These are phyloP conservation scores for Nomia melanderi DNA, from an alignment of 1,140 invertebrate species.

Conservation along the genomic window DNA sequence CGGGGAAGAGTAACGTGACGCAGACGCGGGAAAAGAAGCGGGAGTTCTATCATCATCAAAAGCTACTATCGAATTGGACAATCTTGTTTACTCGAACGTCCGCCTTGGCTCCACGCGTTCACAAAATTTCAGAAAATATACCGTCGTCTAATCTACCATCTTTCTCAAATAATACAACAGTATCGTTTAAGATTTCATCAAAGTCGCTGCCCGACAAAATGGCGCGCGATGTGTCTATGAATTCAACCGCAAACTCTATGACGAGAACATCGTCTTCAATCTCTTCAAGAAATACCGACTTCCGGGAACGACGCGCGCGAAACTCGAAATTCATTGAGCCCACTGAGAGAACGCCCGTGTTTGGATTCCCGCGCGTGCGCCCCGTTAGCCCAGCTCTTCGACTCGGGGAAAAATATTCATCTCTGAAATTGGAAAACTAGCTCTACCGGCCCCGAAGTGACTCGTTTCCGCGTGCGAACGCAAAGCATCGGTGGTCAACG, in stretches of 20 bases:
- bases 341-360: too few species aligned
- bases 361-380: neutral
- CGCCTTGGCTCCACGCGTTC: neutral
- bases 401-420: conserved; percentile 1
- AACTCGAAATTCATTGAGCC: too few species aligned
- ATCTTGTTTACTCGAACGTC: too few species aligned
- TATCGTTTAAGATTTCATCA: too few species aligned
- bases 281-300: too few species aligned
- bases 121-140: neutral
- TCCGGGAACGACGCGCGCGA: too few species aligned
- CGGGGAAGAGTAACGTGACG: neutral
- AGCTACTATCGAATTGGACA: neutral
- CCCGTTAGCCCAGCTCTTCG: too few species aligned
- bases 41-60: neutral
- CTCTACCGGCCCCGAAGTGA: too few species aligned
- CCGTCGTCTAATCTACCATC: neutral
- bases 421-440: neutral
- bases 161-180: neutral
- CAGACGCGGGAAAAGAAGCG: neutral
- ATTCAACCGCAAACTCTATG: too few species aligned
- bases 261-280: too few species aligned
- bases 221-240: too few species aligned
- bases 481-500: conserved; percentile 33
- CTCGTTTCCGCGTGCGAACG: conserved; percentile 21
- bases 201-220: too few species aligned